Conservation (phyloP, 2,797 vertebrate species). For the Propithecus deckenii region DNA sequence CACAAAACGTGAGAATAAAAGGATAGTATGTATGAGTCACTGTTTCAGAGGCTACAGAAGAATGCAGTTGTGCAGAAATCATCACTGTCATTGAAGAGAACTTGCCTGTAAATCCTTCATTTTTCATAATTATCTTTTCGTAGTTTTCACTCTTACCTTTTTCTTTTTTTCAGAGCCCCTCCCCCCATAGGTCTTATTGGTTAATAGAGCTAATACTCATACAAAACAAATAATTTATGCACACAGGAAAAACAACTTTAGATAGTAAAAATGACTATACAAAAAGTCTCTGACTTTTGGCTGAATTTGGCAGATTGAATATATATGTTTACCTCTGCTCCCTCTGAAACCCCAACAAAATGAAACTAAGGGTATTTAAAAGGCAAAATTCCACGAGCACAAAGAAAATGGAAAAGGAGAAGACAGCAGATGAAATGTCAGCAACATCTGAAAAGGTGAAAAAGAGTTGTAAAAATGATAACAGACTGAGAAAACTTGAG, state of each 20-base stretch:
- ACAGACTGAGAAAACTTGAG: not conserved
- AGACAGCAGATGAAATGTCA: not conserved
- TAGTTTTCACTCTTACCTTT: not conserved
- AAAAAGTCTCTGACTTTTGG: not conserved
- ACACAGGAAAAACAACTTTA: not conserved
- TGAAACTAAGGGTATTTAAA: not conserved
- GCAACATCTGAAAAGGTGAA: not conserved
- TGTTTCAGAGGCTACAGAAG: not conserved
- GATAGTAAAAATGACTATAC: not conserved
- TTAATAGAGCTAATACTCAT: not conserved
- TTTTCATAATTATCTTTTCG: not conserved
- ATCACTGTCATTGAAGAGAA: not conserved
- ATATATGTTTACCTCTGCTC: not conserved
- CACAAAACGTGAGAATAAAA: not conserved
- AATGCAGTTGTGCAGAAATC: not conserved
- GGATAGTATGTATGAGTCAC: not conserved
- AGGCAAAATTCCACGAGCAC: not conserved
- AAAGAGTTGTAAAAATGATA: not conserved
- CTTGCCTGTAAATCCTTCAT: not conserved
- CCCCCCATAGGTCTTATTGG: not conserved
- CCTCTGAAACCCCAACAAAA: not conserved
- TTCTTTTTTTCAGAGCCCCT: not conserved
- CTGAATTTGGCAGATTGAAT: not conserved
- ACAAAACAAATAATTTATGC: not conserved
- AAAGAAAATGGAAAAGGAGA: not conserved